A percentile compares a stretch with the other conserved stretches of the same genome.
Conservation (phyloP, 2,113 vertebrate genomes). For the Brachirus orientalis region DNA sequence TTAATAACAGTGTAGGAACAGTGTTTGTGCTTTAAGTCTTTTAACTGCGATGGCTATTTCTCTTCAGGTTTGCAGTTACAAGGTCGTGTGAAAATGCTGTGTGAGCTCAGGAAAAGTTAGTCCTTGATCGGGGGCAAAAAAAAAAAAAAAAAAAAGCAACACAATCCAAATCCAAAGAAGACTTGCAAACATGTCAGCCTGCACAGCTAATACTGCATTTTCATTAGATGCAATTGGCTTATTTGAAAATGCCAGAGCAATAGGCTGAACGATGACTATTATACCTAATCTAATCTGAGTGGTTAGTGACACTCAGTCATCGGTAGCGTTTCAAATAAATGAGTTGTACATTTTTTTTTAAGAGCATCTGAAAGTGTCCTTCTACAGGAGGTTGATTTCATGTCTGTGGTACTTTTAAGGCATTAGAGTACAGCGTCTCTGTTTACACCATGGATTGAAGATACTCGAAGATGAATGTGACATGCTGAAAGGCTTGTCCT, state of each 20-base stretch:
- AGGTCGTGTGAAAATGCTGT: conserved; percentile 63
- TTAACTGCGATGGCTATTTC: conserved; percentile 79
- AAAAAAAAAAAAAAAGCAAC: conserved; percentile 8
- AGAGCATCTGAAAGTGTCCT: conserved; percentile 43
- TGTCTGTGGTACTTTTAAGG: conserved; percentile 75
- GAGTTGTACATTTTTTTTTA: conserved; percentile 17
- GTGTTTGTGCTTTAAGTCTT: conserved; percentile 80
- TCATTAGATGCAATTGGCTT: conserved; percentile 48
- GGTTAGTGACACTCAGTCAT: conserved; percentile 54
- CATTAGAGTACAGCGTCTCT: conserved; percentile 73
- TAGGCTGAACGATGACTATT: conserved; percentile 18
- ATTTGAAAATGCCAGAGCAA: conserved; percentile 53
- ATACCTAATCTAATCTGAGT: conserved; percentile 48
- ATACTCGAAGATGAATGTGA: conserved; percentile 59
- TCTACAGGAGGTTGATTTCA: conserved; percentile 43
- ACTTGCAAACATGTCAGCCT: conserved; percentile 40
- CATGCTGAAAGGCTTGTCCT: conserved; percentile 29
- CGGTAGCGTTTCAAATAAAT: conserved; percentile 43
- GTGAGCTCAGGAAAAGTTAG: conserved; percentile 47
- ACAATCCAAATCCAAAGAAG: conserved; percentile 48
- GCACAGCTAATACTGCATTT: conserved; percentile 56
- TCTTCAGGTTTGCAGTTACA: conserved; percentile 70
- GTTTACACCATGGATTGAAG: conserved; percentile 46
- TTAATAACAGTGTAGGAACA: conserved; percentile 42
- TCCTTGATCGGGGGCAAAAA: conserved; percentile 23